Percentiles rank a stretch among this genome's conserved stretches.
These are phyloP conservation scores for Sylvilagus floridanus DNA, from an alignment of 2,797 vertebrate genomes.

Conservation along the genomic window DNA sequence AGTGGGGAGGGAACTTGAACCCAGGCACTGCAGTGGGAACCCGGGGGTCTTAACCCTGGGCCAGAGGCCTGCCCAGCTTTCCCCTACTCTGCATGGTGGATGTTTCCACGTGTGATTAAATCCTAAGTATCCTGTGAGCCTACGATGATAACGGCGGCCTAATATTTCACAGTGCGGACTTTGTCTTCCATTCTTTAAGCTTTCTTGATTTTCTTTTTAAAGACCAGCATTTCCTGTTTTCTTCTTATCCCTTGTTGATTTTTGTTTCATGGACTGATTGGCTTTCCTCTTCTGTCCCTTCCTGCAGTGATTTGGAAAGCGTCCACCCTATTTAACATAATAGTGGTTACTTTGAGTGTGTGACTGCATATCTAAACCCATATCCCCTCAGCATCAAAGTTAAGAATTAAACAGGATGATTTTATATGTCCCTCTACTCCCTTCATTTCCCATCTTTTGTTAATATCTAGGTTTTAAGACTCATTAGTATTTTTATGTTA, in stretches of 20 bases:
- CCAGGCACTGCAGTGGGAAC: too few relatives aligned
- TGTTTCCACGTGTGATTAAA: not conserved
- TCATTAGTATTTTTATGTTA: not conserved
- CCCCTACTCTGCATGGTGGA: not conserved
- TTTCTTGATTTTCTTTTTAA: not conserved
- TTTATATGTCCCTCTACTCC: not conserved
- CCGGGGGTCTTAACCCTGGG: too few relatives aligned
- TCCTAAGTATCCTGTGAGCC: not conserved
- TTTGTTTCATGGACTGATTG: conserved; percentile 38
- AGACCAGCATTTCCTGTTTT: not conserved
- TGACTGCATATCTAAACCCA: not conserved
- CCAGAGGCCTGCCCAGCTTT: too few relatives aligned
- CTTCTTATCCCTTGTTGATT: conserved; percentile 36
- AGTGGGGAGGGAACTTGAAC: too few relatives aligned
- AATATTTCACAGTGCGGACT: not conserved
- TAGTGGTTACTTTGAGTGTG: conserved; percentile 39
- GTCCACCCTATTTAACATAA: conserved; percentile 38
- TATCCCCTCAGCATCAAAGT: conserved; percentile 1
- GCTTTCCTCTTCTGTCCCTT: conserved; percentile 34
- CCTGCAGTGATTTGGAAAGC: conserved; percentile 45
- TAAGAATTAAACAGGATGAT: conserved; percentile 18
- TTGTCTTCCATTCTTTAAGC: not conserved
- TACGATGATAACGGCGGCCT: not conserved
- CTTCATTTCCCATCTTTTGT: not conserved
- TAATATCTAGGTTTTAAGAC: not conserved